These are phyloP conservation scores for Apamea epomidion DNA, from an alignment of 2,888 invertebrate species.

Conservation along the genomic window DNA sequence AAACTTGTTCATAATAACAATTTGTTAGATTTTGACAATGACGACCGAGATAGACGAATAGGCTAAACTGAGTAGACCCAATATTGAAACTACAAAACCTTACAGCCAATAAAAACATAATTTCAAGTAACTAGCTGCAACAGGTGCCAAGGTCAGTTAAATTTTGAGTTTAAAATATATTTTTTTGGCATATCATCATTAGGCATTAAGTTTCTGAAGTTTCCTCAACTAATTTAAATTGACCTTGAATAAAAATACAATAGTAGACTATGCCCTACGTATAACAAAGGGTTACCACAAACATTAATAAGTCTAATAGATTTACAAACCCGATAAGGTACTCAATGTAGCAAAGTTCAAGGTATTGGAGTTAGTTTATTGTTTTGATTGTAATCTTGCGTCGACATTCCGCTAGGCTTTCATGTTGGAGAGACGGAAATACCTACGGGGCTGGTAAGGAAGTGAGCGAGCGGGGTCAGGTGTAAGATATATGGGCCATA, in stretches of 20 bases:
- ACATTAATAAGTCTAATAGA: slow-evolving; percentile 36
- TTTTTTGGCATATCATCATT: neutral
- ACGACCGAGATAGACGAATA: too few relatives aligned
- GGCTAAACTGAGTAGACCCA: too few relatives aligned
- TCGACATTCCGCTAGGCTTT: slow-evolving; percentile 26
- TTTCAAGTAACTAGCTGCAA: too few relatives aligned
- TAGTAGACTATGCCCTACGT: neutral
- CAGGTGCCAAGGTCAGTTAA: too few relatives aligned
- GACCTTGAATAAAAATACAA: neutral
- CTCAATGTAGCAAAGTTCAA: slow-evolving; percentile 45
- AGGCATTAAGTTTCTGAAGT: neutral
- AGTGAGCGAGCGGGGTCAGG: neutral
- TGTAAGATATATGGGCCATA: neutral
- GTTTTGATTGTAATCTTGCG: slow-evolving; percentile 48
- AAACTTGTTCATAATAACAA: too few relatives aligned
- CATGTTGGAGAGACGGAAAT: slow-evolving; percentile 35
- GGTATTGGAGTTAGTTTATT: slow-evolving; percentile 43
- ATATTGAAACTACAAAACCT: too few relatives aligned
- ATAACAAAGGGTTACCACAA: neutral
- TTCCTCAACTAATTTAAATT: neutral
- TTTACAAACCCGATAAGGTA: slow-evolving; percentile 42
- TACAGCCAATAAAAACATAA: too few relatives aligned
- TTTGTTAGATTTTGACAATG: too few relatives aligned
- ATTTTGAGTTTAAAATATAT: too few relatives aligned
- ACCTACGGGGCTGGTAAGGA: neutral